These are phyloP conservation scores for Drosophila pallidifrons DNA, from an alignment of 1,140 invertebrate genomes.

Conservation along the genomic window DNA sequence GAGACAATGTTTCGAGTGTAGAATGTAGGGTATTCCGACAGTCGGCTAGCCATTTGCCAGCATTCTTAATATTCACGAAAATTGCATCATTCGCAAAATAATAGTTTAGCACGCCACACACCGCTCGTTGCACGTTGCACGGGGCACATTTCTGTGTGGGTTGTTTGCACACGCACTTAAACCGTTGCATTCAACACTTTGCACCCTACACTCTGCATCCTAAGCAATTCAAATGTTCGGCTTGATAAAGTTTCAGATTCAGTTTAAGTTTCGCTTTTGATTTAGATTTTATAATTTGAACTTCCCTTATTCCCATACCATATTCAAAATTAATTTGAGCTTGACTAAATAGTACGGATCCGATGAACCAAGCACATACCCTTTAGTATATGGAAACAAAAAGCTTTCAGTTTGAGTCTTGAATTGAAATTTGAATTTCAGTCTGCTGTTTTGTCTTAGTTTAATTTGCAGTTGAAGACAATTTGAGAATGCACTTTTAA, in stretches of 20 bases:
- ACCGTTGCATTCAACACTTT: background rate
- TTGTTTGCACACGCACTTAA: slow-evolving; percentile 27
- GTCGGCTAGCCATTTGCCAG: slow-evolving; percentile 15
- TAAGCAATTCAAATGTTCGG: background rate
- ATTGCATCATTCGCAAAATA: slow-evolving; percentile 64
- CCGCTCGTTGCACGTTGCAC: no score
- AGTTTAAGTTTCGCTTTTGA: background rate
- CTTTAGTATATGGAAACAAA: no score
- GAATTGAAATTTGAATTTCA: background rate
- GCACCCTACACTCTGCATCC: background rate
- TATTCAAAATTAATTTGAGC: no score
- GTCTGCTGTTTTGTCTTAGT: no score
- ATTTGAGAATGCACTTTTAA: background rate
- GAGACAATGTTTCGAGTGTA: no score
- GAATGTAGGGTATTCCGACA: slow-evolving; percentile 12
- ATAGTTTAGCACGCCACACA: slow-evolving; percentile 26
- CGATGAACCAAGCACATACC: no score
- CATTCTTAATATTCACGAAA: slow-evolving; percentile 41
- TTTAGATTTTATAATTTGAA: no score
- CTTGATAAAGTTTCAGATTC: background rate
- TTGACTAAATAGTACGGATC: no score
- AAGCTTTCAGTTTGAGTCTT: background rate
- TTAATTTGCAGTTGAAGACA: background rate
- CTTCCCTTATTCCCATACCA: no score
- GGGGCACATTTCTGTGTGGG: background rate